phyloP scores from a whole-genome alignment of 2,888 invertebrate species.

The Lepeophtheirus nordmannii region DNA sequence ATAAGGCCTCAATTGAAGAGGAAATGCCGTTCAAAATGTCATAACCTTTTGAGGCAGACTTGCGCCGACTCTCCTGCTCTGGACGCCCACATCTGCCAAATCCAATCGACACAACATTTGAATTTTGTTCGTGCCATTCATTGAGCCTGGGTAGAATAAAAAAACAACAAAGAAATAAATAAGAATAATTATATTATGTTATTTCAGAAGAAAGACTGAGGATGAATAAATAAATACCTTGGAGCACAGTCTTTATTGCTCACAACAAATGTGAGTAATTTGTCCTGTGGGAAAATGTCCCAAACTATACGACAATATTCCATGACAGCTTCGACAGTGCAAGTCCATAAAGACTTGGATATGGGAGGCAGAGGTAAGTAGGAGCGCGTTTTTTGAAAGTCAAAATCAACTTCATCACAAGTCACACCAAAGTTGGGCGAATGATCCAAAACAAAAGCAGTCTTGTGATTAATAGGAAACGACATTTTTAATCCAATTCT shows the following conservation, averaged over 20 bases:
- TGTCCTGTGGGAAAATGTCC: slow-evolving; percentile 85
- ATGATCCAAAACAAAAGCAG: slow-evolving; percentile 84
- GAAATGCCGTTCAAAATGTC: slow-evolving; percentile 8
- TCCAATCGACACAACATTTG: not conserved
- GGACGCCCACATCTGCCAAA: slow-evolving; percentile 13
- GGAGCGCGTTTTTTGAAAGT: slow-evolving; percentile 36
- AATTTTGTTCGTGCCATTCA: slow-evolving; percentile 6
- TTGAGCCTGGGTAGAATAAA: not conserved
- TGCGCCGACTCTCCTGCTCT: not conserved
- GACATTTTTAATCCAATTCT: slow-evolving; percentile 33
- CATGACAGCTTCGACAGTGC: slow-evolving; percentile 79
- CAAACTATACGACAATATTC: slow-evolving; percentile 89
- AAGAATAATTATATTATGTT: too few relatives aligned
- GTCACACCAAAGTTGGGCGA: not conserved
- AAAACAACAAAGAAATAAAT: too few relatives aligned
- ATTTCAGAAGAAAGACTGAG: too few relatives aligned
- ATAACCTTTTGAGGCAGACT: not conserved
- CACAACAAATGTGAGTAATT: slow-evolving; percentile 67
- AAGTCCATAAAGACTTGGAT: slow-evolving; percentile 87
- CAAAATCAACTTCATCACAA: slow-evolving; percentile 54
- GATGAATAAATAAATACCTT: not conserved
- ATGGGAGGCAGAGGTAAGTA: slow-evolving; percentile 65
- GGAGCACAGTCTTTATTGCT: slow-evolving; percentile 51
- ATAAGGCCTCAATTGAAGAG: slow-evolving; percentile 2
- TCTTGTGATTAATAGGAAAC: slow-evolving; percentile 74